Percentiles rank a stretch among this genome's conserved stretches.
phyloP scores from a whole-genome alignment of 1,140 invertebrate genomes.

The Geopemphigus sp. region DNA sequence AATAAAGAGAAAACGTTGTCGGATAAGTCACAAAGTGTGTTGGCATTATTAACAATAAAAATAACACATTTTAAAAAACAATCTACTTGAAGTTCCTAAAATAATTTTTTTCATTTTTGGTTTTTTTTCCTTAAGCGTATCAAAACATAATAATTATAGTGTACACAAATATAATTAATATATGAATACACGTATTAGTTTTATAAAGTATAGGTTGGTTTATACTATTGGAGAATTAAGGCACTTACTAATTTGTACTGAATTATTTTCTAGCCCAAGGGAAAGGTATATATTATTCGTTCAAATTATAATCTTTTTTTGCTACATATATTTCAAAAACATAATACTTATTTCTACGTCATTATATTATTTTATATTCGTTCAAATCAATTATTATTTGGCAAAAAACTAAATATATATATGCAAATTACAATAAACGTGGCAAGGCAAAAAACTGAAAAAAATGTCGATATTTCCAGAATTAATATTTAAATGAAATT shows the following conservation, averaged over 20 bases:
- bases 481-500: background rate
- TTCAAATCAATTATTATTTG: slow-evolving; percentile 22
- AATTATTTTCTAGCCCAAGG: slow-evolving; percentile 33
- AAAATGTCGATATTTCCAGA: background rate
- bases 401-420: background rate
- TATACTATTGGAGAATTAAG: slow-evolving; percentile 46
- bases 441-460: background rate
- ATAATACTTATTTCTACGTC: slow-evolving; percentile 34
- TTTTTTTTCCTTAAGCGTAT: background rate
- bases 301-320: background rate
- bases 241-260: slow-evolving; percentile 49
- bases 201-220: background rate
- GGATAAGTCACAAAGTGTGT: background rate
- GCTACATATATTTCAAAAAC: slow-evolving; percentile 7
- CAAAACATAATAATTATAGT: slow-evolving; percentile 14
- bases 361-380: slow-evolving; percentile 5
- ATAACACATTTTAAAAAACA: background rate
- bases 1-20: background rate
- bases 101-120: slow-evolving; percentile 12
- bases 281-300: slow-evolving; percentile 32
- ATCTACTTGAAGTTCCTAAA: background rate
- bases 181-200: background rate
- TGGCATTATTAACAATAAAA: background rate
- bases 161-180: background rate
- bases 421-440: slow-evolving; percentile 10